Evolutionary conservation across 92 coral and sea anemone species (phyloP), one percentile per base, ranked within the genome.

Genomic region (Hydrozoanthus gracilis): DNA sequence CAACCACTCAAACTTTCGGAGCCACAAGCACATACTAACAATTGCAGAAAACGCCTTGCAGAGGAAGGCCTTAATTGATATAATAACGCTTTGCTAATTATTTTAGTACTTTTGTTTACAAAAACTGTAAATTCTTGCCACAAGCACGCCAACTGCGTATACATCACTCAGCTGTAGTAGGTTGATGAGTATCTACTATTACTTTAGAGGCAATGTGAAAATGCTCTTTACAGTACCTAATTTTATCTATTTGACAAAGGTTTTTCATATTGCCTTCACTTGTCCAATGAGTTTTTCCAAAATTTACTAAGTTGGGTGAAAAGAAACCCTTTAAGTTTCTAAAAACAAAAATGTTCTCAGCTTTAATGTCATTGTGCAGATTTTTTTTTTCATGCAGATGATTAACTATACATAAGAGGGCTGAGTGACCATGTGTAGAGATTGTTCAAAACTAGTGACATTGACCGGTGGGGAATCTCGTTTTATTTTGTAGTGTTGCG

Each of bases 151-250:
- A 50, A 77, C 52, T 9, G 91, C 76, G 51, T 89, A 78, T 5
- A 89, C 64, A 71, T 89, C 87, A 89, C 89, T 78, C 64, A 2
- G 56, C 80, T 1, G 87, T n/a, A 27, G n/a, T 27, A 14, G 55
- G 86, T 11, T 52, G 71, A 11, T 78, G 82, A 7, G 89, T 50
- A 44, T 89, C 89, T 8, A 78, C 66, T 12, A 89, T 76, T 18
- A 89, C 60, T 50, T 88, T 89, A n/a, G 94, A 91, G 2, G 92
- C 89, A 80, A 88, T 88, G 18, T 91, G 94, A 44, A 2, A 72
- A 50, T 91, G 91, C 39, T 88, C 79, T n/a, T 61, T 86, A 17
- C 79, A 52, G 62, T 91, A 85, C 4, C 11, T 12, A 4, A 13
- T 39, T 35, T 91, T 83, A 71, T 54, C 84, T 51, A 15, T 84